phyloP scores from a whole-genome alignment of 2,113 vertebrate species.

The Pantherophis guttatus region DNA sequence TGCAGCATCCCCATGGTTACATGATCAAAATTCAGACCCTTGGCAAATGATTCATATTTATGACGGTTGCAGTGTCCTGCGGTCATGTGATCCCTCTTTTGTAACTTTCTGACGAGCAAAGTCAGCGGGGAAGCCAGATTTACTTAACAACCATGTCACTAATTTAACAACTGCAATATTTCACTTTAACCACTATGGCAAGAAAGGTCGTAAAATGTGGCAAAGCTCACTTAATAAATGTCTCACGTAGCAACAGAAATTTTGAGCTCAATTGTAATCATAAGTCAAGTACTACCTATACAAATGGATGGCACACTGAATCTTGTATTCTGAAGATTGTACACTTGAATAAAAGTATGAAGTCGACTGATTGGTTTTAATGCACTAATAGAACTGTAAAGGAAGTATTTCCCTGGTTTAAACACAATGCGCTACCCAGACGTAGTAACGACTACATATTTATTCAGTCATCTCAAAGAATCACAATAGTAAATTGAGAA shows the following conservation, averaged over 20 bases:
- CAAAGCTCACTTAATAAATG: neutral
- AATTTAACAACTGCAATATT: neutral
- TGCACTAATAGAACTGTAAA: neutral
- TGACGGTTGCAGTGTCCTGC: neutral
- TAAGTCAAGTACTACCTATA: neutral
- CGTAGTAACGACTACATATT: neutral
- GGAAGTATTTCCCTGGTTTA: neutral
- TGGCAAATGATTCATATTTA: neutral
- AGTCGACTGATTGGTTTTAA: neutral
- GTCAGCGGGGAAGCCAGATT: neutral
- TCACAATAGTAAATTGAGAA: neutral
- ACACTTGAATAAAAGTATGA: neutral
- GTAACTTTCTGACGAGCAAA: neutral
- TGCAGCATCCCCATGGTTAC: neutral
- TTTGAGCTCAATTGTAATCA: neutral
- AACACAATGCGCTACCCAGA: neutral
- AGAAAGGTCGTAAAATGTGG: neutral
- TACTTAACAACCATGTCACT: neutral
- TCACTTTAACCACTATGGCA: neutral
- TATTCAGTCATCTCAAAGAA: neutral
- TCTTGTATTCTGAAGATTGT: neutral
- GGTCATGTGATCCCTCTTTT: neutral
- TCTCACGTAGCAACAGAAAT: neutral
- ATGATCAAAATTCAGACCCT: neutral
- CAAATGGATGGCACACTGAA: neutral